phyloP scores from a whole-genome alignment of 2,113 vertebrate genomes.

The Paralichthys olivaceus region DNA sequence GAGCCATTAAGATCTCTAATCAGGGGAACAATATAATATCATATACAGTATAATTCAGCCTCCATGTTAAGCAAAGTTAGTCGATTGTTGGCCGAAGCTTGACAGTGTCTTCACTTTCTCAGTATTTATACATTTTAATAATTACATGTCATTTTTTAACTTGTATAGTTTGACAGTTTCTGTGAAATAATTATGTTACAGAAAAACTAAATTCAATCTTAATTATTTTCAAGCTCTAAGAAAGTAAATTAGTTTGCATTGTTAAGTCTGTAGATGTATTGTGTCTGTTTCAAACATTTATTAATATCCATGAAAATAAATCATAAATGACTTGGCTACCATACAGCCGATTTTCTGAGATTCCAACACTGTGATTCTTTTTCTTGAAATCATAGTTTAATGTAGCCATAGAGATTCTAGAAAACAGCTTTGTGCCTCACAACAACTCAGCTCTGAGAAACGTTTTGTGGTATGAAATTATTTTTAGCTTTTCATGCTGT shows the following conservation, averaged over 20 bases:
- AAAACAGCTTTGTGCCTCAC: constrained; percentile 6
- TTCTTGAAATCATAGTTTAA: background rate
- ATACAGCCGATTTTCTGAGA: background rate
- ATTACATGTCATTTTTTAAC: background rate
- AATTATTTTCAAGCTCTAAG: background rate
- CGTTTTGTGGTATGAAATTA: constrained; percentile 27
- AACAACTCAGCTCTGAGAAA: constrained; percentile 1
- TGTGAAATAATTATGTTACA: background rate
- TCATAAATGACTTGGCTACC: background rate
- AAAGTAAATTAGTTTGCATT: background rate
- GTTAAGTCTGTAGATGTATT: background rate
- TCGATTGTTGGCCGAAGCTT: no score
- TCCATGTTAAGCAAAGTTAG: no score
- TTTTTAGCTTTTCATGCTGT: constrained; percentile 43
- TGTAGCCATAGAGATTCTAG: background rate
- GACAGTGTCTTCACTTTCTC: no score
- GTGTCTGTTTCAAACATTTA: background rate
- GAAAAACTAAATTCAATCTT: background rate
- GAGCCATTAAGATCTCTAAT: no score
- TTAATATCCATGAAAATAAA: background rate
- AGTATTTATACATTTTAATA: background rate
- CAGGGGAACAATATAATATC: no score
- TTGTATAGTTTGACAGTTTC: background rate
- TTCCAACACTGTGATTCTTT: background rate
- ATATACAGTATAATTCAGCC: no score